These are phyloP conservation scores for Astyanax mexicanus DNA, from an alignment of 2,797 vertebrate species.

Conservation along the genomic window DNA sequence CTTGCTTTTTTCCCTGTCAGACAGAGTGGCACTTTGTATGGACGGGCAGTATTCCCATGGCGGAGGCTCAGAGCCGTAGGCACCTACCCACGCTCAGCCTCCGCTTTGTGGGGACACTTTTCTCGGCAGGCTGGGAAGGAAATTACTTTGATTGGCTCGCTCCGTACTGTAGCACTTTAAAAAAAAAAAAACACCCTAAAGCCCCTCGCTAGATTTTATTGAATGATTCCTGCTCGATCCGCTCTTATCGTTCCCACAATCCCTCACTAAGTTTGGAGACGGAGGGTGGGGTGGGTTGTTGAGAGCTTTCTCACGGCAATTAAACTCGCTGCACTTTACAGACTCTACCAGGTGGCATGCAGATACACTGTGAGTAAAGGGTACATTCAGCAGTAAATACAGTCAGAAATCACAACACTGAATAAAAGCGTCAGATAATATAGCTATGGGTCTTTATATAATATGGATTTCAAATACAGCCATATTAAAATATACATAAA, in stretches of 20 bases:
- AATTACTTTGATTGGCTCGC: conserved; percentile 83
- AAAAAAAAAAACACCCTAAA: conserved; percentile 54
- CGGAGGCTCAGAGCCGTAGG: conserved; percentile 64
- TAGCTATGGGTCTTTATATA: background rate
- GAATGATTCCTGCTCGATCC: conserved; percentile 74
- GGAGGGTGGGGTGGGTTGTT: conserved; percentile 60
- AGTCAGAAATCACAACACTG: background rate
- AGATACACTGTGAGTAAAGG: conserved; percentile 14
- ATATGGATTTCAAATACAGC: background rate
- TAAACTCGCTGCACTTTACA: conserved; percentile 50
- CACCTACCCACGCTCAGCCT: conserved; percentile 68
- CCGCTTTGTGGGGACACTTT: conserved; percentile 74
- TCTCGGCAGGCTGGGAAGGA: conserved; percentile 69
- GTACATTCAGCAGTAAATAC: conserved; percentile 16
- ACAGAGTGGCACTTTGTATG: conserved; percentile 80
- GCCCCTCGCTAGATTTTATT: conserved; percentile 79
- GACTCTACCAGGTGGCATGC: conserved; percentile 36
- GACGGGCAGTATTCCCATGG: conserved; percentile 76
- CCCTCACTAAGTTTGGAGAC: conserved; percentile 60
- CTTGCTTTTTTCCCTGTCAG: conserved; percentile 61
- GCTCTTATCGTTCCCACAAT: conserved; percentile 79
- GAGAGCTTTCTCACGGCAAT: conserved; percentile 79
- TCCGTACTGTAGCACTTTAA: conserved; percentile 79
- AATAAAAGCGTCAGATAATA: background rate
- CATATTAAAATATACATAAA: conserved; percentile 4